A percentile compares a stretch with the other conserved stretches of the same genome.
Evolutionary conservation across 1,140 invertebrate genomes (phyloP).

Genomic region (Eriosoma lanigerum): DNA sequence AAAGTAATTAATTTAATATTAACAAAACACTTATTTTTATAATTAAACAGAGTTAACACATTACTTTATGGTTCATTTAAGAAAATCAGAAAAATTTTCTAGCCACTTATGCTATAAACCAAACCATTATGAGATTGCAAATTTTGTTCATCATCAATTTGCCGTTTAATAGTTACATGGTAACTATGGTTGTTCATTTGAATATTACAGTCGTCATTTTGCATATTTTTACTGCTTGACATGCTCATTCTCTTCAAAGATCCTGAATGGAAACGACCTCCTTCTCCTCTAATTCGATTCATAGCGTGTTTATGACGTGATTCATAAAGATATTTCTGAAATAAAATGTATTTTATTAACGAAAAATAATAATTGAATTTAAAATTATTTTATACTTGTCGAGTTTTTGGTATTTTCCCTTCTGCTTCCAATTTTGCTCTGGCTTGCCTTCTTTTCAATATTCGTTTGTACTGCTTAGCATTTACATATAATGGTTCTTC

Average conservation of each 20-base stretch:
- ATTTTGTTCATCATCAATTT: conserved; percentile 47
- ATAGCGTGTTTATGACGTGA: conserved; percentile 96
- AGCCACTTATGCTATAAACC: conserved; percentile 39
- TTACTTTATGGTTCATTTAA: neutral
- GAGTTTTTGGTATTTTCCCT: conserved; percentile 94
- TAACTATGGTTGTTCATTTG: conserved; percentile 47
- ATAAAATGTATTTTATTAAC: conserved; percentile 52
- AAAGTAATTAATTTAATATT: conserved; percentile 5
- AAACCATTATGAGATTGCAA: conserved; percentile 30
- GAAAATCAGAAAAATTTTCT: neutral
- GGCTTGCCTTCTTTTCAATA: conserved; percentile 85
- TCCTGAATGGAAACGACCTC: conserved; percentile 90
- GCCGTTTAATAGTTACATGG: conserved; percentile 42
- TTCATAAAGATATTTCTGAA: conserved; percentile 98
- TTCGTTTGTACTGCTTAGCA: conserved; percentile 95
- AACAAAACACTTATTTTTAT: neutral
- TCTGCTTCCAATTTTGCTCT: conserved; percentile 87
- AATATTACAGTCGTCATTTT: conserved; percentile 46
- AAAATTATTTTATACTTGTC: conserved; percentile 68
- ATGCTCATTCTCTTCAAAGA: conserved; percentile 63
- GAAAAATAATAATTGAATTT: neutral
- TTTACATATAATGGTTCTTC: conserved; percentile 97
- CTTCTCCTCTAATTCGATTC: conserved; percentile 95
- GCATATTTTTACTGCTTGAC: conserved; percentile 26
- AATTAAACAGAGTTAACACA: conserved; percentile 33